Percentiles rank a stretch among this genome's conserved stretches.
Conservation (phyloP, 2,113 vertebrate species). For the Herpetotheres cachinnans region DNA sequence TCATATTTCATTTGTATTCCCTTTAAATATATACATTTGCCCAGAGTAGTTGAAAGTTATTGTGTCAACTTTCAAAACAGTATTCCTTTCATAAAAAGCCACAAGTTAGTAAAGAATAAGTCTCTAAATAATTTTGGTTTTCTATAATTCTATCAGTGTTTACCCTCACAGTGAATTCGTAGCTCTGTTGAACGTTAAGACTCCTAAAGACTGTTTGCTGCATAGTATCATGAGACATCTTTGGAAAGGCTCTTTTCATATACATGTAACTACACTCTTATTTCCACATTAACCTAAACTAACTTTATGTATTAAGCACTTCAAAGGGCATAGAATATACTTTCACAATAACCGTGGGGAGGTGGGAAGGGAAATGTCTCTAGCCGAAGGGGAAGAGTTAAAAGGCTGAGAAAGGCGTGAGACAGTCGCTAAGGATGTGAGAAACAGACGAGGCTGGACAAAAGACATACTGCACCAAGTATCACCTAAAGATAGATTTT, state of each 20-base stretch:
- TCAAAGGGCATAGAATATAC: neutral
- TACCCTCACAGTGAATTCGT: neutral
- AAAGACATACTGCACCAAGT: neutral
- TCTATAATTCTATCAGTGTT: neutral
- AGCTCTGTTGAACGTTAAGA: neutral
- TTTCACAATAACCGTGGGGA: neutral
- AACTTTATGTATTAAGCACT: neutral
- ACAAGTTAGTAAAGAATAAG: neutral
- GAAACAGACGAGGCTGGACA: neutral
- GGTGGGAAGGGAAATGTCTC: neutral
- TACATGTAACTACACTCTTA: neutral
- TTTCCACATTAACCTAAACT: neutral
- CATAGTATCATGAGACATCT: neutral
- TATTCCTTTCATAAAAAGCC: neutral
- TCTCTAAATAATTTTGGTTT: neutral
- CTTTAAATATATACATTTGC: neutral
- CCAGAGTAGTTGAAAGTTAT: neutral
- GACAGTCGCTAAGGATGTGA: accelerated
- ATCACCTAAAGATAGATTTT: neutral
- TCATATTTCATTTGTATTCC: neutral
- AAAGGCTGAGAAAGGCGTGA: neutral
- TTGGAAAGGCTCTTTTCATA: neutral
- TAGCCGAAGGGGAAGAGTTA: neutral
- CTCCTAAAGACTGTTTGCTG: neutral
- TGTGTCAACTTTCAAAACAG: neutral